A percentile compares a stretch with the other conserved stretches of the same genome.
phyloP scores from a whole-genome alignment of 2,113 vertebrate genomes.

The Muscicapa adusta region DNA sequence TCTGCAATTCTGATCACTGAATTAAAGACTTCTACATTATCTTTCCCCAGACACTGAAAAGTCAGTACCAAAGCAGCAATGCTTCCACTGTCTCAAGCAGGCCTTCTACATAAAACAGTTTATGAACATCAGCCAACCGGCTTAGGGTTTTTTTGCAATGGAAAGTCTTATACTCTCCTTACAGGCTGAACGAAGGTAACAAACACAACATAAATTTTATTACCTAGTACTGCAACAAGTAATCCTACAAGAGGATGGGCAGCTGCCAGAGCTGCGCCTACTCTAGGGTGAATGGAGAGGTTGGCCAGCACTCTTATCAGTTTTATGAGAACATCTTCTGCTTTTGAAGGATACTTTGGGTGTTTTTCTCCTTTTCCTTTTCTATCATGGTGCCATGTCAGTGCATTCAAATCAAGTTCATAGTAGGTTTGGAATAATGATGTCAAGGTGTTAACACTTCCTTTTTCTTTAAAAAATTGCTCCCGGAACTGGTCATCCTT shows the following conservation, averaged over 20 bases:
- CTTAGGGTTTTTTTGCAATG: background rate
- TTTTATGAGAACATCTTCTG: conserved; percentile 89
- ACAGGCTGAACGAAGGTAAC: background rate
- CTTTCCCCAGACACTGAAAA: background rate
- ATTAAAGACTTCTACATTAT: background rate
- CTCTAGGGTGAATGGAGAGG: conserved; percentile 78
- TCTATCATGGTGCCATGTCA: background rate
- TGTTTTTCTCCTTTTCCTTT: background rate
- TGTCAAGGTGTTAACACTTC: conserved; percentile 75
- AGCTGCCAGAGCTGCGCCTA: conserved; percentile 78
- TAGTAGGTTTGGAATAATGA: conserved; percentile 78
- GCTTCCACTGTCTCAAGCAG: background rate
- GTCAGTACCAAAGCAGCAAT: background rate
- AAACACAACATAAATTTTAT: conserved; percentile 3
- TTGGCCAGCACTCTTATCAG: conserved; percentile 90
- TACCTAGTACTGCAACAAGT: conserved; percentile 85
- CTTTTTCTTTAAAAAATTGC: conserved; percentile 74
- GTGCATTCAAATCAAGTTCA: conserved; percentile 39
- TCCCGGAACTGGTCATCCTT: conserved; percentile 77
- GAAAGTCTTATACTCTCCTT: background rate
- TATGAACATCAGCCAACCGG: background rate
- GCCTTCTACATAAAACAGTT: background rate
- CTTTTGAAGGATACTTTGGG: conserved; percentile 41
- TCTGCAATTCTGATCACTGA: background rate
- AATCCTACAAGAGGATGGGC: conserved; percentile 70